Base-by-base conservation (phyloP, 2,888 invertebrate species). In the Calameuta idolon region DNA sequence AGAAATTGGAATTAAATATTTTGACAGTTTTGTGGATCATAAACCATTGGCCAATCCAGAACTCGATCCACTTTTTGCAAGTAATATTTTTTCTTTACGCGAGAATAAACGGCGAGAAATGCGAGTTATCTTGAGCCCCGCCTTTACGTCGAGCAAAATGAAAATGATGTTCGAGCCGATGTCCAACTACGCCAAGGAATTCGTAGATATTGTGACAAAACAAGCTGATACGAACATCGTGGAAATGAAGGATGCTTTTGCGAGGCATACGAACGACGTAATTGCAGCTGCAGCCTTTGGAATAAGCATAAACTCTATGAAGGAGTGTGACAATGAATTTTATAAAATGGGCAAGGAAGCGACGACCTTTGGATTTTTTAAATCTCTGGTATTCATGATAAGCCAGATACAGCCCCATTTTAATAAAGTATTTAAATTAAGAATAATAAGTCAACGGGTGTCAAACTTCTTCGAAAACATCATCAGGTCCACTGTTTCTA, bases 131-230 rank as follows among this genome's bases (percentile, higher is more conserved):
- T 83, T 94, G 34, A 93, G 93, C 34, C 94, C 94, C 0, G 92
- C 93, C 0, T 94, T 94, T 87, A 94, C 94, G 0, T 90, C 93
- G 11, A 93, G 93, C 76, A 94, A 94, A 87, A 93, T 94, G 93
- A 92, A 92, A 69, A 83, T 87, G 3, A 93, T 94, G 93, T 90
- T 93, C 85, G 92, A 92, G 0, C 89, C 93, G 77, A 93, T 94
- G 83, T 81, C 83, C 0, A 88, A 88, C 9, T 90, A 89, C 75
- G 90, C 89, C 1, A 80, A 75, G 34, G 87, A 86, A 34, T 90
- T 91, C 76, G 80, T 86, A 1, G 78, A 87, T 4, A 85, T 85
- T 75, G 81, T 91, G 11, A 33, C 77, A 4, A 79, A 85, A 1
- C 69, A 82, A 4, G 74, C 83, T 1, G 80, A 83, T 1, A 37